Percentiles rank a stretch among this genome's conserved stretches.
phyloP scores from a whole-genome alignment of 2,888 invertebrate species.

The Brachypalpus laphriformis region DNA sequence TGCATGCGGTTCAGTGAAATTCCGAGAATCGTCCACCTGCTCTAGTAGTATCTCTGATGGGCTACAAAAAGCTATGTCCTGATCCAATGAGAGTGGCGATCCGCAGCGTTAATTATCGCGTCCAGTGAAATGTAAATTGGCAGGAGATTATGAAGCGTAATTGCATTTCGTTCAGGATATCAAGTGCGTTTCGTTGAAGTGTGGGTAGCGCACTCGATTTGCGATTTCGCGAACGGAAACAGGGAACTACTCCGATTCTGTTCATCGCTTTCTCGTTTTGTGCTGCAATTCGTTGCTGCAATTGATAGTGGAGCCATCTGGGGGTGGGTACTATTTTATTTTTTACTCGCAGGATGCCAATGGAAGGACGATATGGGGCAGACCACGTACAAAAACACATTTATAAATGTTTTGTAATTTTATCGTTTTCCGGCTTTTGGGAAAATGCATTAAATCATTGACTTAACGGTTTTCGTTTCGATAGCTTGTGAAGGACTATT shows the following conservation, averaged over 20 bases:
- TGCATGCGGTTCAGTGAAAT: slow-evolving; percentile 7
- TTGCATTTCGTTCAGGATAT: slow-evolving; percentile 63
- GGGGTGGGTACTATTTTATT: slow-evolving; percentile 15
- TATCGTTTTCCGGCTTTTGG: slow-evolving; percentile 51
- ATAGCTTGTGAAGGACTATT: slow-evolving; percentile 54
- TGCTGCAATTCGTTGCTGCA: slow-evolving; percentile 36
- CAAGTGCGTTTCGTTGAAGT: slow-evolving; percentile 22
- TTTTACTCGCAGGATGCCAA: neutral
- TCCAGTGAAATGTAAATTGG: slow-evolving; percentile 68
- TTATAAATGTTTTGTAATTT: slow-evolving; percentile 63
- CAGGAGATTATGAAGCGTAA: slow-evolving; percentile 69
- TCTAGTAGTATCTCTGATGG: neutral
- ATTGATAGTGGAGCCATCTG: slow-evolving; percentile 30
- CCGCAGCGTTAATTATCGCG: slow-evolving; percentile 67
- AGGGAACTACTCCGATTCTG: neutral
- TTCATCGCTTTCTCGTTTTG: neutral
- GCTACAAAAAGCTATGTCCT: neutral
- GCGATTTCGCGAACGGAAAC: slow-evolving; percentile 25
- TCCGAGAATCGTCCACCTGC: neutral
- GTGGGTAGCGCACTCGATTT: slow-evolving; percentile 22
- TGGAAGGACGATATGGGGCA: neutral
- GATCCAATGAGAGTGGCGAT: slow-evolving; percentile 59
- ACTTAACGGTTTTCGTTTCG: slow-evolving; percentile 59
- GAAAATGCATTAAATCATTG: slow-evolving; percentile 66
- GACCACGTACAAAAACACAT: neutral